Conservation (phyloP, 2,797 vertebrate species). For the Smutsia temminckii region DNA sequence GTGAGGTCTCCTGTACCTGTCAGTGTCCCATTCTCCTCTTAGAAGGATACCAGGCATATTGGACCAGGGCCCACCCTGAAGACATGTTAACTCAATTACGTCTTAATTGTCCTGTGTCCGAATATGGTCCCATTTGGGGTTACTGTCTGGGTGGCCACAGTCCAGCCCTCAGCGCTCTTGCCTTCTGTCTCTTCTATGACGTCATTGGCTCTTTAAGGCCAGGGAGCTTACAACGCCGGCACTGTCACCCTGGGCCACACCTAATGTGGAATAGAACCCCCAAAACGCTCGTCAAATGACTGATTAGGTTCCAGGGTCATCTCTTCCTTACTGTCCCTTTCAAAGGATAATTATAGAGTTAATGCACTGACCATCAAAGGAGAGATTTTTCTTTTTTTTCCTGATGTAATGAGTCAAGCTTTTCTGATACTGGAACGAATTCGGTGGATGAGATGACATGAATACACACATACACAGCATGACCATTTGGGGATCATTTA, state of each 20-base stretch:
- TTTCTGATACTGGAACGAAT: conserved; percentile 29
- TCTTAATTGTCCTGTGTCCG: not conserved
- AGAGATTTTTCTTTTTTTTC: not conserved
- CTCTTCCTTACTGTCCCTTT: not conserved
- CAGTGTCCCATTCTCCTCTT: not conserved
- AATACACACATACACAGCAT: not conserved
- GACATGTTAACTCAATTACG: not conserved
- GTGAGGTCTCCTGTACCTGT: not conserved
- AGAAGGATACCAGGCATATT: not conserved
- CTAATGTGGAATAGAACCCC: not conserved
- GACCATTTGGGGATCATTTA: not conserved
- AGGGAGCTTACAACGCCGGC: not conserved
- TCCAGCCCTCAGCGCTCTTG: not conserved
- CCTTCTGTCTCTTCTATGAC: not conserved
- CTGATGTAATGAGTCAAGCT: not conserved
- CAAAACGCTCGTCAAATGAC: not conserved
- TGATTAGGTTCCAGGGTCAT: not conserved
- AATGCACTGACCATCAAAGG: not conserved
- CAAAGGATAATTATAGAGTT: not conserved
- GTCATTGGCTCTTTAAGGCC: not conserved
- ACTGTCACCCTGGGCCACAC: not conserved
- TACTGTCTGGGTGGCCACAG: not conserved
- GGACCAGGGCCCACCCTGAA: not conserved
- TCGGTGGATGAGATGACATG: not conserved
- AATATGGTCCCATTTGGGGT: not conserved